Evolutionary conservation across 2,888 invertebrate species (phyloP).

Genomic region (Shargacucullia verbasci): DNA sequence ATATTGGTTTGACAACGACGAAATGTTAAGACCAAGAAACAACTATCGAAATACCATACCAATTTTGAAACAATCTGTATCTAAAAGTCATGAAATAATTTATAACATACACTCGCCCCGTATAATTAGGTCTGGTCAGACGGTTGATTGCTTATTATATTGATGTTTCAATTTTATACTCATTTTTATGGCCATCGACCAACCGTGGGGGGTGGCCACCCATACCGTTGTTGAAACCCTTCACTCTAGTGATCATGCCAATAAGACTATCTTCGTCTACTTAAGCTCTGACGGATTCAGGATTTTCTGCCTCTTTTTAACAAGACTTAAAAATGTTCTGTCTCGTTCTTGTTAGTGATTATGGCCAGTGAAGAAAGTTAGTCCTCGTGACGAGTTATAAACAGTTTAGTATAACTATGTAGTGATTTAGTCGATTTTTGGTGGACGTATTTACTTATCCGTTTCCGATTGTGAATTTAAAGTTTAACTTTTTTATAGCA

Average conservation of each 20-base stretch:
- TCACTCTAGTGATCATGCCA: conserved; percentile 58
- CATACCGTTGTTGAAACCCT: conserved; percentile 73
- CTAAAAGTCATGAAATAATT: conserved; percentile 80
- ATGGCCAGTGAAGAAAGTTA: conserved; percentile 81
- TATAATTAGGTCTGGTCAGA: conserved; percentile 84
- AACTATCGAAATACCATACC: conserved; percentile 14
- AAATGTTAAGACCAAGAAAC: conserved; percentile 5
- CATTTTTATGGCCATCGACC: conserved; percentile 89
- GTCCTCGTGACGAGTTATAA: conserved; percentile 57
- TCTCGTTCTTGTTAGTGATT: conserved; percentile 74
- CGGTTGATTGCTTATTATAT: conserved; percentile 89
- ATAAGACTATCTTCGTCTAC: conserved; percentile 76
- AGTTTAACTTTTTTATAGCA: conserved; percentile 2
- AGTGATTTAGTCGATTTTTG: conserved; percentile 47
- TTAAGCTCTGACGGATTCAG: conserved; percentile 69
- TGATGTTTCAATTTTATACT: conserved; percentile 89
- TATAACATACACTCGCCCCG: conserved; percentile 82
- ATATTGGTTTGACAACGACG: background rate
- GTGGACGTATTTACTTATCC: conserved; percentile 71
- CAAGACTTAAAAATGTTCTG: conserved; percentile 39
- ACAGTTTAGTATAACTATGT: conserved; percentile 47
- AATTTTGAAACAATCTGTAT: conserved; percentile 78
- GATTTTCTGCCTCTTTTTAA: conserved; percentile 69
- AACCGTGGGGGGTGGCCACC: conserved; percentile 90
- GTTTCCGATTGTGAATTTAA: conserved; percentile 45